These are phyloP conservation scores for Cryptoblepharus egeriae DNA, from an alignment of 2,797 vertebrate genomes.

Conservation along the genomic window DNA sequence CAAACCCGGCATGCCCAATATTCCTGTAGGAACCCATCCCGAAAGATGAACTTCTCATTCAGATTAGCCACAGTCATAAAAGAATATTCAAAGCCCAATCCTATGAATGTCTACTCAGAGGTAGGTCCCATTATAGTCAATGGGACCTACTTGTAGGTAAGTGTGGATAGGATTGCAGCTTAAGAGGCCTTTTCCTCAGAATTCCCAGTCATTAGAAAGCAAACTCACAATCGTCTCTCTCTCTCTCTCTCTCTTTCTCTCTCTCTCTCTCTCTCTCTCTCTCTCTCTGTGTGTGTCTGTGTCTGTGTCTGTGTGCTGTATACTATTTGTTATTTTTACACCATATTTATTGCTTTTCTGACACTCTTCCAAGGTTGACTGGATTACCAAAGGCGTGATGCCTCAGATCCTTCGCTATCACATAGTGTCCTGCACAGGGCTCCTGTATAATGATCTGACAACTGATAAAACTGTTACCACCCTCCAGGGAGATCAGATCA, in stretches of 20 bases:
- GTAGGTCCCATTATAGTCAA: too few species aligned
- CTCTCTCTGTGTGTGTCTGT: too few species aligned
- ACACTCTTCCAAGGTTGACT: slow-evolving; percentile 73
- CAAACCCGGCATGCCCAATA: not conserved
- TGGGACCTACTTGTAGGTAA: too few species aligned
- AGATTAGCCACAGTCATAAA: not conserved
- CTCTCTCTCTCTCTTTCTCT: too few species aligned
- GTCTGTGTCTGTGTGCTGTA: not conserved
- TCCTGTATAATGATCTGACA: slow-evolving; percentile 82
- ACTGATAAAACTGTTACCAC: slow-evolving; percentile 80
- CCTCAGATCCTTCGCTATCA: slow-evolving; percentile 84
- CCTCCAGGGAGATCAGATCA: slow-evolving; percentile 84
- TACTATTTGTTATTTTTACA: not conserved
- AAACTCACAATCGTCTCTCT: not conserved
- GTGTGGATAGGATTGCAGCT: too few species aligned
- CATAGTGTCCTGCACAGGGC: slow-evolving; percentile 85
- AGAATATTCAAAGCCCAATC: too few species aligned
- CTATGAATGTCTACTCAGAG: too few species aligned
- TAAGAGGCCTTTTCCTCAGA: not conserved
- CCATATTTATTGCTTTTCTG: not conserved
- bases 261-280: too few species aligned
- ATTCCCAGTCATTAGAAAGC: not conserved
- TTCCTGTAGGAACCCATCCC: too few species aligned
- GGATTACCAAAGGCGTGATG: slow-evolving; percentile 72
- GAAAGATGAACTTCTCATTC: not conserved